Evolutionary conservation across 2,888 invertebrate genomes (phyloP).

Genomic region (Nomada ruficornis): DNA sequence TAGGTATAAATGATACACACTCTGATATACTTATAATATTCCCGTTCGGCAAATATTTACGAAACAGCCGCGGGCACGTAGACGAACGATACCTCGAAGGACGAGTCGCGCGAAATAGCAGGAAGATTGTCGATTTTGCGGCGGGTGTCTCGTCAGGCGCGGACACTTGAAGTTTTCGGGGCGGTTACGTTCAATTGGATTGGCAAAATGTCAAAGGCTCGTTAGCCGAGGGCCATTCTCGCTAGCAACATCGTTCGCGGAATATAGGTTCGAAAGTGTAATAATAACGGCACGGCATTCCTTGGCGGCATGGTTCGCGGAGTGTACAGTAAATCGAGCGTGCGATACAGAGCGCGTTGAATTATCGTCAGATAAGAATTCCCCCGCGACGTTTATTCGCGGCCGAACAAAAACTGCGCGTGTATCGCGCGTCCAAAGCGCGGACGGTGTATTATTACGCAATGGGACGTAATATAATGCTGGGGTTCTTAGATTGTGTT

Average conservation of each 20-base stretch:
- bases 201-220: slow-evolving; percentile 70
- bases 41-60: slow-evolving; percentile 1
- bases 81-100: not conserved
- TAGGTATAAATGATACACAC: not conserved
- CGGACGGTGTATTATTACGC: slow-evolving; percentile 54
- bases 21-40: not conserved
- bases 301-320: slow-evolving; percentile 59
- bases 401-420: slow-evolving; percentile 53
- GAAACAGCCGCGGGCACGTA: not conserved
- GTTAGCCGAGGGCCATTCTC: slow-evolving; percentile 61
- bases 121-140: not conserved
- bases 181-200: slow-evolving; percentile 52
- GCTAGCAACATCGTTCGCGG: slow-evolving; percentile 39
- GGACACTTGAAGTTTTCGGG: slow-evolving; percentile 30
- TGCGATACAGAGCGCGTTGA: slow-evolving; percentile 53
- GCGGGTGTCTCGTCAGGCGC: slow-evolving; percentile 6
- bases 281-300: slow-evolving; percentile 66
- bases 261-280: slow-evolving; percentile 66
- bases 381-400: slow-evolving; percentile 57
- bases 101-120: not conserved
- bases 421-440: slow-evolving; percentile 49
- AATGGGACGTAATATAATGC: slow-evolving; percentile 55
- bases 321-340: slow-evolving; percentile 61
- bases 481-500: slow-evolving; percentile 58
- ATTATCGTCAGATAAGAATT: slow-evolving; percentile 62